These are phyloP conservation scores for Sebastes schlegelii DNA, from an alignment of 2,113 vertebrate species.

Conservation along the genomic window DNA sequence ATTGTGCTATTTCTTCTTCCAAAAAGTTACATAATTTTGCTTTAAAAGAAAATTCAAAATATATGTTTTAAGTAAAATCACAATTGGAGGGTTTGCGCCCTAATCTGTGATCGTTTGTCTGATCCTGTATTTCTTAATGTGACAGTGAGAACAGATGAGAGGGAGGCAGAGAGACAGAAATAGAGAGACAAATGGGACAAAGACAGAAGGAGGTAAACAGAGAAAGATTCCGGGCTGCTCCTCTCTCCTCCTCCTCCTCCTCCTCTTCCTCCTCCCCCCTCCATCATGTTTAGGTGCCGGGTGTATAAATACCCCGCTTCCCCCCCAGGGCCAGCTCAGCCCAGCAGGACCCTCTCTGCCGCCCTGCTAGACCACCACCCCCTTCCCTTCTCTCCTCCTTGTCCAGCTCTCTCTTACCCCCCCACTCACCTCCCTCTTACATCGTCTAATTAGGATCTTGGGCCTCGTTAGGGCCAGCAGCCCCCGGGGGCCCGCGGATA, in stretches of 20 bases:
- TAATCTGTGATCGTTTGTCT: slow-evolving; percentile 23
- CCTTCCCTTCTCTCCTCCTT: slow-evolving; percentile 34
- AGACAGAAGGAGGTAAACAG: slow-evolving; percentile 53
- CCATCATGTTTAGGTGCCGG: slow-evolving; percentile 73
- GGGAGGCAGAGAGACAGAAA: slow-evolving; percentile 17
- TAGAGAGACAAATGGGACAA: slow-evolving; percentile 23
- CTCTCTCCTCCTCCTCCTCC: slow-evolving; percentile 8
- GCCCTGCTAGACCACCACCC: slow-evolving; percentile 46
- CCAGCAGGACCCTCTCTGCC: slow-evolving; percentile 80
- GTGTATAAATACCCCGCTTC: slow-evolving; percentile 83
- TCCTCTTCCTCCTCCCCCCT: slow-evolving; percentile 33
- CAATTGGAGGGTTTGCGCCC: neutral
- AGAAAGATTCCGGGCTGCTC: slow-evolving; percentile 47
- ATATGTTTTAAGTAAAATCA: neutral
- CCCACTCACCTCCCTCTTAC: slow-evolving; percentile 45
- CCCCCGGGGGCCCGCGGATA: slow-evolving; percentile 73
- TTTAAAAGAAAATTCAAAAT: neutral
- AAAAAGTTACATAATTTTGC: neutral
- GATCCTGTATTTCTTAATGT: slow-evolving; percentile 2
- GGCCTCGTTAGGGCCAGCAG: slow-evolving; percentile 82
- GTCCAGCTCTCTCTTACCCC: slow-evolving; percentile 59
- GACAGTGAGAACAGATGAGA: slow-evolving; percentile 7
- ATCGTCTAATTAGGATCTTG: slow-evolving; percentile 86
- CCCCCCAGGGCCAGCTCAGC: slow-evolving; percentile 66
- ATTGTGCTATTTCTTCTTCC: neutral